Percentiles rank a stretch among this genome's conserved stretches.
Conservation (phyloP, 2,888 invertebrate genomes). For the Hedychridium roseum region DNA sequence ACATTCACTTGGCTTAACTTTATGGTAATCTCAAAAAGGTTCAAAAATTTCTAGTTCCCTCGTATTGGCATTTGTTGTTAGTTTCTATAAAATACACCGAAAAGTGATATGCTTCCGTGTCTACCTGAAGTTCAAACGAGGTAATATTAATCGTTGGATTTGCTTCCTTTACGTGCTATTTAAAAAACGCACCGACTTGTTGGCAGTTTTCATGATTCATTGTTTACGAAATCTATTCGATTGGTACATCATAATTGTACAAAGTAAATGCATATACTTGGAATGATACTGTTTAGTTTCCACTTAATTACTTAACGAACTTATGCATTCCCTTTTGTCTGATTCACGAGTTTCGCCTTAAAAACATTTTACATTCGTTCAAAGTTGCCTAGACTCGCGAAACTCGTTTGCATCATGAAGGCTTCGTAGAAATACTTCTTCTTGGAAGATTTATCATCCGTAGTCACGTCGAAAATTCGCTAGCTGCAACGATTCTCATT, state of each 20-base stretch:
- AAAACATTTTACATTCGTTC: not conserved
- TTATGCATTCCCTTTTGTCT: too few species aligned
- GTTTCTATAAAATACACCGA: conserved; percentile 36
- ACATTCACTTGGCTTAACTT: conserved; percentile 30
- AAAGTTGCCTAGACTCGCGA: not conserved
- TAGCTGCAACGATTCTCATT: too few species aligned
- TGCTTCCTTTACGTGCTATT: conserved; percentile 12
- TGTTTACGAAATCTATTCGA: conserved; percentile 39
- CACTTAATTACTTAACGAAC: conserved; percentile 13
- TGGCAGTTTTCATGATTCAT: conserved; percentile 46
- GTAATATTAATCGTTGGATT: conserved; percentile 22
- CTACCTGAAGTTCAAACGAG: conserved; percentile 2
- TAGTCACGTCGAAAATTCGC: too few species aligned
- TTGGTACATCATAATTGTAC: conserved; percentile 30
- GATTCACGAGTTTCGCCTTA: too few species aligned
- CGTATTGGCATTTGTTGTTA: conserved; percentile 25
- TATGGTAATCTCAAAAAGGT: conserved; percentile 50
- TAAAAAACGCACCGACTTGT: conserved; percentile 24
- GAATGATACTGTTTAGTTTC: conserved; percentile 47
- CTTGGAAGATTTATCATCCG: too few species aligned
- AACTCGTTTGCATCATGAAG: too few species aligned
- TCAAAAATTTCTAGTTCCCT: conserved; percentile 36
- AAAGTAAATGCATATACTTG: conserved; percentile 54
- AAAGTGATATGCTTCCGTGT: conserved; percentile 38
- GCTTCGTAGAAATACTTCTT: too few species aligned